phyloP scores from a whole-genome alignment of 2,888 invertebrate genomes.

The Conistra vaccinii region DNA sequence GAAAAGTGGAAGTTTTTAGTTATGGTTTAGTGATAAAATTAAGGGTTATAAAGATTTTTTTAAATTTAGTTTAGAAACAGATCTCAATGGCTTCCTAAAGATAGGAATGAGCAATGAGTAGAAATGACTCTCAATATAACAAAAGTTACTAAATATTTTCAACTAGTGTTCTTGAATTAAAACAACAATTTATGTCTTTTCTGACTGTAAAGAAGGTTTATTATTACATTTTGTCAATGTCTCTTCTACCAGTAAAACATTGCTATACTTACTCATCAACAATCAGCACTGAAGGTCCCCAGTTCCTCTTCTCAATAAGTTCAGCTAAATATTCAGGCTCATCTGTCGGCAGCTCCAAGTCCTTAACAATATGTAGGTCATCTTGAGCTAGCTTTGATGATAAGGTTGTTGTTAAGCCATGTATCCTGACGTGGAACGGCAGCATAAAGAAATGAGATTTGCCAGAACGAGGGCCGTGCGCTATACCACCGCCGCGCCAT shows the following conservation, averaged over 20 bases:
- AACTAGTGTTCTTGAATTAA: not conserved
- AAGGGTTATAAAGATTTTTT: not conserved
- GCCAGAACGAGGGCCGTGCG: conserved; percentile 98
- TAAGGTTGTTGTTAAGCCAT: conserved; percentile 95
- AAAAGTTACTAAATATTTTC: not conserved
- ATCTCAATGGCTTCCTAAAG: not conserved
- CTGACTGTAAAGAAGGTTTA: not conserved
- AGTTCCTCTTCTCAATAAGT: conserved; percentile 95
- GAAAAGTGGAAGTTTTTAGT: not conserved
- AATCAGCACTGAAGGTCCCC: conserved; percentile 99
- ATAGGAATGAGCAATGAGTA: not conserved
- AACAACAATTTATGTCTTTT: not conserved
- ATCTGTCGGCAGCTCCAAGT: conserved; percentile 96
- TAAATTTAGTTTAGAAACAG: not conserved
- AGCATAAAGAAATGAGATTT: conserved; percentile 98
- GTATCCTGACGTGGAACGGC: conserved; percentile 93
- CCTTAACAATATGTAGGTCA: conserved; percentile 97
- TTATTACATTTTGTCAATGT: no score
- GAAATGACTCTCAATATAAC: not conserved
- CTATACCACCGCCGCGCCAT: conserved; percentile 95
- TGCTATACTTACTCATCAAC: conserved; percentile 94
- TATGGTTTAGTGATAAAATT: not conserved
- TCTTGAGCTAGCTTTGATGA: conserved; percentile 98
- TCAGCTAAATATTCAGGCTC: conserved; percentile 95
- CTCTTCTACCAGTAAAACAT: not conserved